Evolutionary conservation across 2,888 invertebrate genomes (phyloP), one percentile per base, ranked within the genome.

Genomic region (Eilema griseolum): DNA sequence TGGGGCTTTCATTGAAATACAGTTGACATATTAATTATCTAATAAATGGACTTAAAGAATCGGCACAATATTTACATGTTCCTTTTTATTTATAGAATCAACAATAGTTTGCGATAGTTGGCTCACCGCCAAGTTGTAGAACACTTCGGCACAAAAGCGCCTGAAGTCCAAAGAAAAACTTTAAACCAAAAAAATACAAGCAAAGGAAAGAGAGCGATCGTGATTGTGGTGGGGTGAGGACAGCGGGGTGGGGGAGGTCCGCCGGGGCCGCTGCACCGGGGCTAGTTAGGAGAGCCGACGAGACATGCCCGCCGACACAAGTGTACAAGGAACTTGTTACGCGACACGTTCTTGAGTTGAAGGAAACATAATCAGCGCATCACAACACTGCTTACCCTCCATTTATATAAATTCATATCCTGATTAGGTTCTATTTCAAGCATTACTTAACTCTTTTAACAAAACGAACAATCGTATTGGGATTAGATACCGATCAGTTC

Each of bases 131-230:
- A 79, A 46, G 12, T 67, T 67, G 67, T 72, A 52, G 69, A 31
- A 72, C 62, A 69, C 61, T 70, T 67, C 59, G 33, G 33, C 62
- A 70, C 37, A 66, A 61, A 76, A 24, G 69, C 64, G 63, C 46
- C 64, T 56, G 26, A 66, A 69, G 52, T 67, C 52, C 59, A 64
- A 56, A 23, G 56, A 62, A 67, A 72, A 73, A 70, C 61, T 74
- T 72, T 28, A 66, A 61, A 72, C 72, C 74, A 67, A 73, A 78
- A 71, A 72, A 70, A 67, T 70, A 74, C 74, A 71, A 66, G 64
- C 67, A 31, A 70, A 67, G 64, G 61, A 69, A 77, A 77, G 67
- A 74, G 64, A 71, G 14, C 71, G 69, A 70, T 71, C 67, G 70
- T 66, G 79, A 79, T 70, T 77, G 71, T 67, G 66, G 65, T 31